Evolutionary conservation across 1,140 invertebrate genomes (phyloP), one percentile per base, ranked within the genome.

Genomic region (Agrypnia vestita): DNA sequence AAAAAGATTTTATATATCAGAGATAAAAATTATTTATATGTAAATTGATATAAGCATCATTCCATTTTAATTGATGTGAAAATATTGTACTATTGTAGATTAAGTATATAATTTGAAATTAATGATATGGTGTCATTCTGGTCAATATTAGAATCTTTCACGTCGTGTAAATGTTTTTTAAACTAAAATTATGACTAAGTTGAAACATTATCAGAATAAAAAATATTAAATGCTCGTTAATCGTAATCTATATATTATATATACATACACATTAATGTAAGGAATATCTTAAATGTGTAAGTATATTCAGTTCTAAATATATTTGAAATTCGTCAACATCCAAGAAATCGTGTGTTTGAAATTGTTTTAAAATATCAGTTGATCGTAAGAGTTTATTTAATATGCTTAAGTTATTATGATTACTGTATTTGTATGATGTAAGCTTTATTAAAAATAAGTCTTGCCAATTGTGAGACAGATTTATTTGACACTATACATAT

Each of bases 251-350:
- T 35, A 35, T 35, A 35, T 35, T n/a, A n/a, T n/a, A n/a, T n/a
- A n/a, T n/a, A 35, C 6, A 35, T 35, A 35, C 25, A 35, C 25
- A 59, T 59, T 17, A 59, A 59, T 13, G 9, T 59, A 19, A 59
- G 17, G n/a, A 35, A 59, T 21, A 19, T 15, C 19, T 56, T 17
- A 56, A 19, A 56, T 56, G 53, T 59, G 15, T 59, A 59, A 59
- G 55, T 17, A 59, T 59, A 19, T 59, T 59, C 12, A 13, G 10
- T 59, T 71, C 17, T 46, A 49, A 46, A 47, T 71, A 44, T 49
- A 71, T 71, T 71, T 71, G 67, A 49, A 71, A 71, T 71, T 71
- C 67, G 67, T 71, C 67, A 61, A 64, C 21, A 64, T 43, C 25
- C 6, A n/a, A 62, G 17, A 35, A 12, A 9, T 64, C 35, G 35